Evolutionary conservation across 2,797 vertebrate species (phyloP).

Genomic region (Benthosema pterotum): DNA sequence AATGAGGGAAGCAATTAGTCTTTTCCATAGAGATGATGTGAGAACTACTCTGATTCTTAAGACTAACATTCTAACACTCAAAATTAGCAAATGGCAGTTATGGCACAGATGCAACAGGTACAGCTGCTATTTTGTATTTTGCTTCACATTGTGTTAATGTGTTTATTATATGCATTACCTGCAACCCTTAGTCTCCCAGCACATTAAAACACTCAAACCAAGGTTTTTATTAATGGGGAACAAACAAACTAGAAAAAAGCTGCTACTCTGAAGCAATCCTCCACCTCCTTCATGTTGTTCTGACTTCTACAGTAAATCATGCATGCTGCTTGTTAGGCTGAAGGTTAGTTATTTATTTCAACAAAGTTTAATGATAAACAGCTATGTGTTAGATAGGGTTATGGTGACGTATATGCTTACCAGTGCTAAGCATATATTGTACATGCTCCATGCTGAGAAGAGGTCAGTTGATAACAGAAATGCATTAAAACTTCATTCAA

Average conservation of each 20-base stretch:
- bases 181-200: too few relatives aligned
- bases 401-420: slow-evolving; percentile 51
- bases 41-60: too few relatives aligned
- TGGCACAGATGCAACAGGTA: too few relatives aligned
- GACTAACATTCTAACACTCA: too few relatives aligned
- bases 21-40: too few relatives aligned
- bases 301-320: neutral
- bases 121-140: too few relatives aligned
- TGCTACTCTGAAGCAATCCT: slow-evolving; percentile 13
- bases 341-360: slow-evolving; percentile 7
- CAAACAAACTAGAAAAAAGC: neutral
- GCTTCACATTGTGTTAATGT: too few relatives aligned
- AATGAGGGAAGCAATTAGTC: too few relatives aligned
- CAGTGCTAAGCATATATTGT: slow-evolving; percentile 44
- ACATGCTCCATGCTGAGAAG: slow-evolving; percentile 60
- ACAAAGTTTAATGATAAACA: neutral
- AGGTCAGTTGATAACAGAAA: slow-evolving; percentile 25
- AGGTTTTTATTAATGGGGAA: neutral
- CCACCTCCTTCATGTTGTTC: too few relatives aligned
- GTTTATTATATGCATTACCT: too few relatives aligned
- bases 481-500: slow-evolving; percentile 50
- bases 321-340: neutral
- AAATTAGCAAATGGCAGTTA: too few relatives aligned
- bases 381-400: slow-evolving; percentile 27
- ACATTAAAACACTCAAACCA: too few relatives aligned